These are phyloP conservation scores for Cheilosia impressa DNA, from an alignment of 2,888 invertebrate genomes.

Conservation along the genomic window DNA sequence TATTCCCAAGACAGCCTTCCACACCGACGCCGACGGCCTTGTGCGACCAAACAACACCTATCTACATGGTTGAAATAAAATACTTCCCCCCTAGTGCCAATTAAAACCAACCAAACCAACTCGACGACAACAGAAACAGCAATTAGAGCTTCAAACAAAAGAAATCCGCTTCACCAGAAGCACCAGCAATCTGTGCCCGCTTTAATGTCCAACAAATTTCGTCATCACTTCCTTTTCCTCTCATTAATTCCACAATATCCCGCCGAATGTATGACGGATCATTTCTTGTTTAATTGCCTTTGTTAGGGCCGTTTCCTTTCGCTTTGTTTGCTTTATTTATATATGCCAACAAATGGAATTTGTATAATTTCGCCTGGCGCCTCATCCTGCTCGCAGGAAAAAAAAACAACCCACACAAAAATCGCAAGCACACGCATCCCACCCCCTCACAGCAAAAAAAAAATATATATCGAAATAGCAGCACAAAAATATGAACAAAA, in stretches of 20 bases:
- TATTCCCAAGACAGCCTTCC: too few relatives aligned
- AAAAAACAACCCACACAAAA: slow-evolving; percentile 8
- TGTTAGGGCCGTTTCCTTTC: slow-evolving; percentile 64
- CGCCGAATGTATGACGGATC: slow-evolving; percentile 50
- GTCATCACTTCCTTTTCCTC: slow-evolving; percentile 51
- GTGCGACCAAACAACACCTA: not conserved
- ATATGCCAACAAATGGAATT: slow-evolving; percentile 51
- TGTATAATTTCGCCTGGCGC: slow-evolving; percentile 62
- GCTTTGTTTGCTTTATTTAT: slow-evolving; percentile 54
- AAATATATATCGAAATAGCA: not conserved
- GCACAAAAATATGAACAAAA: slow-evolving; percentile 44
- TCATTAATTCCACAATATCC: slow-evolving; percentile 65
- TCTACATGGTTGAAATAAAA: slow-evolving; percentile 15
- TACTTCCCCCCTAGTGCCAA: slow-evolving; percentile 44
- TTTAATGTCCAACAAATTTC: slow-evolving; percentile 48
- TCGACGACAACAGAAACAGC: slow-evolving; percentile 48
- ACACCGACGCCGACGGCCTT: too few relatives aligned
- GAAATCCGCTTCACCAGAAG: slow-evolving; percentile 32
- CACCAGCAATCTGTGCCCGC: slow-evolving; percentile 23
- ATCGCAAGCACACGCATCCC: slow-evolving; percentile 36
- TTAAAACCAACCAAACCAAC: slow-evolving; percentile 59
- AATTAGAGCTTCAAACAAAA: slow-evolving; percentile 69
- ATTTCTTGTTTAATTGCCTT: slow-evolving; percentile 71
- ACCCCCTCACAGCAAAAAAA: slow-evolving; percentile 26
- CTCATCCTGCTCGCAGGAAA: slow-evolving; percentile 47